Evolutionary conservation across 2,888 invertebrate genomes (phyloP), one percentile per base, ranked within the genome.

Genomic region (Melanophora roralis): DNA sequence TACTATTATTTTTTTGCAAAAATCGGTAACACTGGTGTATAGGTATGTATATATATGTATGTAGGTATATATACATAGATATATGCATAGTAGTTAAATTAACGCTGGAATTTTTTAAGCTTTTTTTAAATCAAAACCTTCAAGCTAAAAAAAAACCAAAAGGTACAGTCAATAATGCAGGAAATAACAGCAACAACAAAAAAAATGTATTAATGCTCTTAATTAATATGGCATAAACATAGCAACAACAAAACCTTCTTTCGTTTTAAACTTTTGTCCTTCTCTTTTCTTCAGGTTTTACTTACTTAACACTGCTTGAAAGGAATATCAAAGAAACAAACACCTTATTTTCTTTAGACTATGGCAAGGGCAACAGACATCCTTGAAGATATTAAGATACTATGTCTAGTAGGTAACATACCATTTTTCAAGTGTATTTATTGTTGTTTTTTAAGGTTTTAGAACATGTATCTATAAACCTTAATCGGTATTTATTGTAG

Each of bases 331-430:
- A 53, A 23, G 49, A 55, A 43, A n/a, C 6, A 60, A 67, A 47
- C 27, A 64, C 51, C 55, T 57, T 64, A 14, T 65, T 72, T 59
- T 73, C 32, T 55, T 59, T 62, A 32, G 40, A 34, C 12, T 45
- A 45, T 49, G 60, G 57, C 80, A 80, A 80, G 76, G 80, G 80
- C 73, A 80, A 72, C 68, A 76, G 68, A 80, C 76, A 80, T 80
- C 80, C 76, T 80, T 80, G 80, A 68, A 43, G 72, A 23, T 34
- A 23, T 34, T n/a, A 69, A 53, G 51, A 23, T 43, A 6, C 23
- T 43, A 21, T 59, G 49, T 19, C 16, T 67, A 19, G 55, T 55
- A 12, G 34, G 2, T 34, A 45, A 14, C 14, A 21, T 3, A 6
- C 36, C 9, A 64, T 21, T 45, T 16, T 57, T 16, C 21, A 53